Base-by-base conservation (phyloP, 1,140 invertebrate species). In the Phymorhynchus buccinoides region DNA sequence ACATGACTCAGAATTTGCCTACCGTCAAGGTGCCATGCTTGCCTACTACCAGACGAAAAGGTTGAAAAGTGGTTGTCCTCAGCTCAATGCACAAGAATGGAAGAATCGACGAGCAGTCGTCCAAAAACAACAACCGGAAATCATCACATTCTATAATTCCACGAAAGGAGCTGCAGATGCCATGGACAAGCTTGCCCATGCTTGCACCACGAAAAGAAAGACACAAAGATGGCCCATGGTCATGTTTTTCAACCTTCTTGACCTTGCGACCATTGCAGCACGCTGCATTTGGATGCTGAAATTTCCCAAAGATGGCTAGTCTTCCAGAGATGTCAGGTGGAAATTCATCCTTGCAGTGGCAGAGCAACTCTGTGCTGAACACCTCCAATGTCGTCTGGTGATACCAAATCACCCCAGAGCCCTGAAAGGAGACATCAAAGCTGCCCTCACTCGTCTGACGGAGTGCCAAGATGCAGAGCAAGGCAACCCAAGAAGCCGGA, bases 81-180 rank as follows among this genome's bases (percentile, higher is more conserved):
- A 93, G 92, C 22, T 89, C 93, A 3, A 85, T 90, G 85, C 90
- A 92, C 83, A 71, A 89, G 56, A 85, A 86, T 41, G 77, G 75
- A n/a, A 73, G 71, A 68, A 83, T 90, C 30, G 39, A 44, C 37
- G 41, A 41, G 83, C 80, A 22, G 14, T 16, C 30, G 14, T 27
- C 30, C 18, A 83, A 66, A 37, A 41, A 88, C 37, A 94, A n/a
- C n/a, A 93, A 87, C 93, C 93, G 44, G 89, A 93, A 30, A 93
- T 94, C 41, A 89, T 94, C 48, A 52, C 86, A 14, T 89, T 89
- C 68, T 94, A 94, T 87, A 93, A 93, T 87, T 84, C 83, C 48
- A 93, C 91, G 3, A 95, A 94, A 91, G 91, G 92, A 56, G 93
- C 92, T 68, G 93, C 94, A 1, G 93, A 94, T 85, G 90, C 87